Base-by-base conservation (phyloP, 1,140 invertebrate species). In the Microplitis mediator region DNA sequence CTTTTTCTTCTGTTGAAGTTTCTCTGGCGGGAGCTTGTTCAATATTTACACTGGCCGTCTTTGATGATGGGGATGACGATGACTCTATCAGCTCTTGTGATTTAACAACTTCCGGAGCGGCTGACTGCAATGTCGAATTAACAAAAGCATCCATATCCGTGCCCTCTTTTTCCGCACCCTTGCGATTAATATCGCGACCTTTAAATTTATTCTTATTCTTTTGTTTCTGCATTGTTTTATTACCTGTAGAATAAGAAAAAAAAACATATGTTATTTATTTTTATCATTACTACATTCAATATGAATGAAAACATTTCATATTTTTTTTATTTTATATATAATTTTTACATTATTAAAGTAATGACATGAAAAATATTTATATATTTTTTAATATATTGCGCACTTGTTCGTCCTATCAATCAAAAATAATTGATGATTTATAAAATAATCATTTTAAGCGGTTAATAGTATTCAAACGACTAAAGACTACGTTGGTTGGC, bases 71-170 rank as follows among this genome's bases (percentile, higher is more conserved):
- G 9, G 60, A 56, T 14, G 11, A 34, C 13, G 9, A 31, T 31
- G 23, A 23, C 31, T 35, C 14, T 4, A 5, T 4, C 11, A 35
- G 60, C 34, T 35, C 34, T 36, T 13, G 60, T 3, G 23, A 11
- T 50, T 62, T 58, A 50, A 58, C 54, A 51, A 50, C 56, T 50
- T 83, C 79, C 34, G 76, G 66, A 60, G 82, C 81, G 3, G 74
- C 66, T 23, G 64, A 9, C 9, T 77, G 32, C 31, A 78, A 66
- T 23, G 76, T 71, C 13, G 80, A 60, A 67, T 85, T 85, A 35
- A 85, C 80, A 75, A 88, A 88, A 36, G 87, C 86, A 77, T 89
- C 88, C 88, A 89, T 89, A 65, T 88, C 88, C 4, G 86, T 85
- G 54, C 86, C 87, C 73, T 88, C 88, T 75, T 89, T 89, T 50